Base-by-base conservation (phyloP, 1,140 invertebrate species). In the Helicoverpa zea region DNA sequence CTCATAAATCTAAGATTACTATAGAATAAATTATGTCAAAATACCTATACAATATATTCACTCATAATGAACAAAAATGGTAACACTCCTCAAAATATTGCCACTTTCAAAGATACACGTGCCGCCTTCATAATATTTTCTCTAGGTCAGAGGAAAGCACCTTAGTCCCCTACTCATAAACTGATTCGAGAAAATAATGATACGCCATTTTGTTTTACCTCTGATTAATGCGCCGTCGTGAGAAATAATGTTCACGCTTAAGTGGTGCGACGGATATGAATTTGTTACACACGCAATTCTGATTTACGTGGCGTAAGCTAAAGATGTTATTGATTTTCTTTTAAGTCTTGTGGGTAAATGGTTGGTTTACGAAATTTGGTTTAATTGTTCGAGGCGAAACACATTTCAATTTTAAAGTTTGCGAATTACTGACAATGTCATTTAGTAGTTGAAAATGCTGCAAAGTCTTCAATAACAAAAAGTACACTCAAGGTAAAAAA, bases 171-270 rank as follows among this genome's bases (percentile, higher is more conserved):
- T 72, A n/a, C 10, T 52, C 54, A 72, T 30, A 23, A 29, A 49
- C 16, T 51, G 18, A 16, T 52, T 10, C 12, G 51, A 54, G 29
- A 35, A 77, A 66, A 77, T 77, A 77, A 77, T 77, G 75, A 66
- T 61, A 75, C 47, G 54, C n/a, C 54, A 23, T 77, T 66, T 77
- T 43, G 49, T 77, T 66, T 66, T 66, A 54, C 47, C 30, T 10
- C 18, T 54, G 61, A 66, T 66, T 77, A 54, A 77, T 77, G 61
- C 23, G 51, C 14, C 35, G 30, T 54, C 51, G 61, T 77, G 75
- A 66, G 59, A 66, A 77, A 77, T 77, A 77, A 77, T 77, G 75
- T 77, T 77, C 75, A 77, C 49, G 59, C 61, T 75, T 66, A 77
- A 77, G 59, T 77, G 75, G 61, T 56, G 23, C 9, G 61, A 52